These are phyloP conservation scores for Florisuga fusca DNA, from an alignment of 2,797 vertebrate genomes.

Conservation along the genomic window DNA sequence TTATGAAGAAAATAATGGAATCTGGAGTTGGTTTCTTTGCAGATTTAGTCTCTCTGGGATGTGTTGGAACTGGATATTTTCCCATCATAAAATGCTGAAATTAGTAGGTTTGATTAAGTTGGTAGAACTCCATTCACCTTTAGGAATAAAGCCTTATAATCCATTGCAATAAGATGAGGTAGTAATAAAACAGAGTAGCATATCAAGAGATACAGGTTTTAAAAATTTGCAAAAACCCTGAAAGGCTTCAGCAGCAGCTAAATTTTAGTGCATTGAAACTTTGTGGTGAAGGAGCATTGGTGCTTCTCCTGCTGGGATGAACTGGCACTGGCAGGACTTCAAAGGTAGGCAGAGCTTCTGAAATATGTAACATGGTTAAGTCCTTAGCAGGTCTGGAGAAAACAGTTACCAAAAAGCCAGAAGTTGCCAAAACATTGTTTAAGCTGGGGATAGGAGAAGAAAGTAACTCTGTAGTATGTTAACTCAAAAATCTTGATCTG, in stretches of 20 bases:
- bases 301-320: not conserved
- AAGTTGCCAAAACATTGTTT: not conserved
- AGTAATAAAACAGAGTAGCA: not conserved
- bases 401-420: not conserved
- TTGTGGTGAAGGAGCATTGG: not conserved
- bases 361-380: not conserved
- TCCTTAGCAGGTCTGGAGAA: not conserved
- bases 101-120: not conserved
- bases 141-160: not conserved
- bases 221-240: not conserved
- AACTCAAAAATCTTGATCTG: not conserved
- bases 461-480: not conserved
- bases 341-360: not conserved
- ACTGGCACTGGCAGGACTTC: not conserved
- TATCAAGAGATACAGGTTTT: not conserved
- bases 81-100: not conserved
- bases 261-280: not conserved
- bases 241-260: not conserved
- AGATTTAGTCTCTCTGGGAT: not conserved
- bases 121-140: not conserved
- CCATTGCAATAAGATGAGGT: not conserved
- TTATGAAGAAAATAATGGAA: not conserved
- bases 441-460: not conserved
- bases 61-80: not conserved
- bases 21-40: slow-evolving; percentile 6